Conservation (phyloP, 2,113 vertebrate genomes). For the Oryzias curvinotus region DNA sequence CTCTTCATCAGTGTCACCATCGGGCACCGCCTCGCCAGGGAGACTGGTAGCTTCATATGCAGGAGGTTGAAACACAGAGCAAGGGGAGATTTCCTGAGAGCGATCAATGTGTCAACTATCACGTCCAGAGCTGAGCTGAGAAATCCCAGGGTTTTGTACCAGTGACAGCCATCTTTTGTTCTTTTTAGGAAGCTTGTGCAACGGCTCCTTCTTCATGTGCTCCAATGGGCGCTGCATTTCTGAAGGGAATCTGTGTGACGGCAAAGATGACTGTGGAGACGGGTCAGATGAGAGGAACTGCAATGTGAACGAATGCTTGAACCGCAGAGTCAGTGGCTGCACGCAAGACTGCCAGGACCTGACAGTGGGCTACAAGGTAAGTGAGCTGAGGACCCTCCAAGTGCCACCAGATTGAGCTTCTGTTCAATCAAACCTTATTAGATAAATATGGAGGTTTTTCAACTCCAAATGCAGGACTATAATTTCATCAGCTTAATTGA, state of each 20-base stretch:
- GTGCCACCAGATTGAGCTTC: no score
- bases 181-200: constrained; percentile 94
- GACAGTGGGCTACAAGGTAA: constrained; percentile 92
- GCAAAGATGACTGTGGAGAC: constrained; percentile 90
- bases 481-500: no score
- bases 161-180: constrained; percentile 39
- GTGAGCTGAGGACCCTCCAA: constrained; percentile 14
- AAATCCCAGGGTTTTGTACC: constrained; percentile 9
- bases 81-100: constrained; percentile 15
- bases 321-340: constrained; percentile 92
- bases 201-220: constrained; percentile 97
- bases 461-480: no score
- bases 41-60: constrained; percentile 30
- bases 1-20: constrained; percentile 59
- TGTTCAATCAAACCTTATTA: no score
- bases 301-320: constrained; percentile 93
- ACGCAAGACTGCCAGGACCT: constrained; percentile 97
- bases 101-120: constrained; percentile 29
- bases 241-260: constrained; percentile 84
- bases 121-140: constrained; percentile 4
- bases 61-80: background rate
- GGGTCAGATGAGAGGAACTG: constrained; percentile 94
- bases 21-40: constrained; percentile 7
- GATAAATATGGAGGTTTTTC: no score
- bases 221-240: constrained; percentile 94